A percentile compares a stretch with the other conserved stretches of the same genome.
Conservation (phyloP, 1,140 invertebrate species). For the Odontomachus brunneus region DNA sequence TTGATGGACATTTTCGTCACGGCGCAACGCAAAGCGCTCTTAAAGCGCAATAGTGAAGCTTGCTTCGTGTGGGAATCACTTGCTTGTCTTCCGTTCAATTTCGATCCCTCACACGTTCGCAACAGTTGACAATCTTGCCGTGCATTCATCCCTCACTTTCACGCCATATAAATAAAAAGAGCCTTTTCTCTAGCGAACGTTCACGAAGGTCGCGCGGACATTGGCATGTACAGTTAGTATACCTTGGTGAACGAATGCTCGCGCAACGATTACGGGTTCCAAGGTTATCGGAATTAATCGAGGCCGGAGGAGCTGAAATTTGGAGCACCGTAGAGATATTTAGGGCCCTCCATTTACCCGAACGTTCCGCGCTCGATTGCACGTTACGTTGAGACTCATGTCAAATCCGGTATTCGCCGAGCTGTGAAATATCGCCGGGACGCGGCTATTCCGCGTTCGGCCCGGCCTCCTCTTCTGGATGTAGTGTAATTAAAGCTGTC, state of each 20-base stretch:
- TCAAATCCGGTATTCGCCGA: background rate
- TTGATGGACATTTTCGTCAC: background rate
- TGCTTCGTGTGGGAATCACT: no score
- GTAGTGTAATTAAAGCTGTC: slow-evolving; percentile 40
- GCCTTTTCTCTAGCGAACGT: background rate
- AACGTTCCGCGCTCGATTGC: slow-evolving; percentile 30
- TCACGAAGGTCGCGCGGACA: background rate
- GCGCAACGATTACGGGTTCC: slow-evolving; percentile 23
- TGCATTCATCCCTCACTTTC: background rate
- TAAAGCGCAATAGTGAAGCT: no score
- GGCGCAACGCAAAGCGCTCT: background rate
- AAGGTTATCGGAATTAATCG: slow-evolving; percentile 52
- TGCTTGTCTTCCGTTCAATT: background rate
- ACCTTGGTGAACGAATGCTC: slow-evolving; percentile 21
- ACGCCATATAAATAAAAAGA: background rate
- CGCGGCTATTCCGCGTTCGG: slow-evolving; percentile 16
- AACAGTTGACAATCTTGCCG: background rate
- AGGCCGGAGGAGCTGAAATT: background rate
- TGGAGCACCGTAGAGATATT: slow-evolving; percentile 19
- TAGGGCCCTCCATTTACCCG: slow-evolving; percentile 1
- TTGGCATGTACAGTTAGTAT: slow-evolving; percentile 13
- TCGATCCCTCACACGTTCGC: background rate
- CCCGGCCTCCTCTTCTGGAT: background rate
- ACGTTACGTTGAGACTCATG: background rate
- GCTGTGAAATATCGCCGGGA: background rate